Percentiles rank a stretch among this genome's conserved stretches.
Evolutionary conservation across 2,797 vertebrate species (phyloP).

Genomic region (Cygnus olor): DNA sequence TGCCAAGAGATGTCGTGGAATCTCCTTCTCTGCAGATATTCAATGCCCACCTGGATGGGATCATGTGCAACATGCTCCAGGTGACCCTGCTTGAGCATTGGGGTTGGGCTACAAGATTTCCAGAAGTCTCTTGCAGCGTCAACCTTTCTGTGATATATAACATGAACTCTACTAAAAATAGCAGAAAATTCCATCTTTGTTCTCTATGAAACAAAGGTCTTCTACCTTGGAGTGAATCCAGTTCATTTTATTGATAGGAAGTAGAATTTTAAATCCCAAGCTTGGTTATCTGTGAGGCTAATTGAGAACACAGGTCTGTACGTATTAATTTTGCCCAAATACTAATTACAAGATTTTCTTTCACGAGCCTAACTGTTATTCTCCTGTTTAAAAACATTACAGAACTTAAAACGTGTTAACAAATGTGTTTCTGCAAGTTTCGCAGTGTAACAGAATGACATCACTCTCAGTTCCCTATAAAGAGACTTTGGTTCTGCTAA

Average conservation of each 20-base stretch:
- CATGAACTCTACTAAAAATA: neutral
- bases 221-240: neutral
- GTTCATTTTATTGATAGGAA: neutral
- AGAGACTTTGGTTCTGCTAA: neutral
- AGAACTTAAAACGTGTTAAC: neutral
- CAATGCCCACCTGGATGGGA: too few species aligned
- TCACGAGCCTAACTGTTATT: neutral
- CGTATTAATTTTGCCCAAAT: neutral
- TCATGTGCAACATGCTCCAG: too few species aligned
- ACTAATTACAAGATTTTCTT: neutral
- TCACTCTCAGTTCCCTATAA: neutral
- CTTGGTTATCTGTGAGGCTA: neutral
- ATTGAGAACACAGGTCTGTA: neutral
- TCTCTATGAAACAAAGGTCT: neutral
- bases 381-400: neutral
- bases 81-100: too few species aligned
- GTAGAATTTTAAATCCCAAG: neutral
- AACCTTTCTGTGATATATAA: neutral
- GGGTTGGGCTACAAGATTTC: too few species aligned
- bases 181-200: neutral
- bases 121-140: too few species aligned
- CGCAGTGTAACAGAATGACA: neutral
- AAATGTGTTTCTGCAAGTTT: neutral
- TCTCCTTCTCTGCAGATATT: too few species aligned
- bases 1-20: too few species aligned